phyloP scores from a whole-genome alignment of 1,140 invertebrate genomes.

The Drosophila gunungcola region DNA sequence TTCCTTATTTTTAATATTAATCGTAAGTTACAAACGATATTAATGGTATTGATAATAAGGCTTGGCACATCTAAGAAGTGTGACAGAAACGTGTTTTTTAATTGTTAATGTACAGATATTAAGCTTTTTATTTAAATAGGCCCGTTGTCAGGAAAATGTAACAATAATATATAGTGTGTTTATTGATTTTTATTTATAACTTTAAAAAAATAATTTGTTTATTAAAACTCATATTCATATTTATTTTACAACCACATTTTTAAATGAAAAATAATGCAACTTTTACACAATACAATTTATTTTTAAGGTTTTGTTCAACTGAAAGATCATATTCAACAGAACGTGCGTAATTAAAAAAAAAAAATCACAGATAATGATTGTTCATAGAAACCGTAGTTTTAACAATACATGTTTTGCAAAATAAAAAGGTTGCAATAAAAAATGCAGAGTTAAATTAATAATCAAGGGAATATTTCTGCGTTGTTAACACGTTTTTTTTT shows the following conservation, averaged over 20 bases:
- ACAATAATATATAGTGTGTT: no score
- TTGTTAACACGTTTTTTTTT: conserved; percentile 17
- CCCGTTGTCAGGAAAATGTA: no score
- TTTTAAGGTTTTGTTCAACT: no score
- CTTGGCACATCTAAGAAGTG: background rate
- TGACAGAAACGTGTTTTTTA: background rate
- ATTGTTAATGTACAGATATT: background rate
- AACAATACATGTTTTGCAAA: background rate
- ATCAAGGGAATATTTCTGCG: background rate
- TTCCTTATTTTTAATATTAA: no score
- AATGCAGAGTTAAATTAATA: background rate
- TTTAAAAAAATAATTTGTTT: background rate
- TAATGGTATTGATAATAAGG: no score
- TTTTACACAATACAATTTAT: no score
- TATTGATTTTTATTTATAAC: background rate
- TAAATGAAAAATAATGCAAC: no score
- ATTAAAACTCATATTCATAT: background rate
- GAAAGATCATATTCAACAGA: background rate
- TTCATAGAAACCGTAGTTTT: background rate
- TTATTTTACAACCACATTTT: no score
- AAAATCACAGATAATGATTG: no score
- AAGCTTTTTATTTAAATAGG: no score
- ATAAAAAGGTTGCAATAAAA: background rate
- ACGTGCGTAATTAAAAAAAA: background rate
- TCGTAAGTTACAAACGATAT: no score